A percentile compares a stretch with the other conserved stretches of the same genome.
phyloP scores from a whole-genome alignment of 2,113 vertebrate species.

The Nyctibius bracteatus region DNA sequence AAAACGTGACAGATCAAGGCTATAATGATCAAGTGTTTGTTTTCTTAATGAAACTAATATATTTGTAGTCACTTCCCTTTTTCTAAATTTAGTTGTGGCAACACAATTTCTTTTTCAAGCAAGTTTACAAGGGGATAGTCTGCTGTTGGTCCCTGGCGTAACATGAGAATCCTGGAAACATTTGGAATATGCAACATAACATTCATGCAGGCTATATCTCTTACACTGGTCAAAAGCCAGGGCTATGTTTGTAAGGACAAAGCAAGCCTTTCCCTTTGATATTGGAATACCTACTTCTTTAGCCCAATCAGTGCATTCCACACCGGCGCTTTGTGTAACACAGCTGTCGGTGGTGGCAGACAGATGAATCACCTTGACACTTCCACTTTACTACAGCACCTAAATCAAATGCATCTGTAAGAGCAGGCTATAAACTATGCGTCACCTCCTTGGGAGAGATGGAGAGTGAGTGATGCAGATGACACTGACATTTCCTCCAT shows the following conservation, averaged over 20 bases:
- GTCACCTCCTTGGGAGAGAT: background rate
- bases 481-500: background rate
- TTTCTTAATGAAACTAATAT: background rate
- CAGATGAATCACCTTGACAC: constrained; percentile 42
- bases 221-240: background rate
- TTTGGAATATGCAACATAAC: background rate
- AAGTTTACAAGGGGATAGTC: background rate
- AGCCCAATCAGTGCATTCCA: background rate
- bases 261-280: constrained; percentile 3
- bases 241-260: background rate
- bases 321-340: background rate
- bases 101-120: background rate
- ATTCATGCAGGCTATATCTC: background rate
- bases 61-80: background rate
- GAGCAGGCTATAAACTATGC: constrained; percentile 9
- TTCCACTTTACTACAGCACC: constrained; percentile 32
- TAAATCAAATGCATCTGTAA: constrained; percentile 51
- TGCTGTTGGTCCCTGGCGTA: background rate
- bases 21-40: background rate
- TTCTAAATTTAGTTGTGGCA: background rate
- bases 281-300: background rate
- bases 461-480: background rate
- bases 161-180: background rate
- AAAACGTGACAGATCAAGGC: background rate
- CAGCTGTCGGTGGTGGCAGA: background rate